Conservation (phyloP, 2,797 vertebrate genomes). For the Aldrovandia affinis region DNA sequence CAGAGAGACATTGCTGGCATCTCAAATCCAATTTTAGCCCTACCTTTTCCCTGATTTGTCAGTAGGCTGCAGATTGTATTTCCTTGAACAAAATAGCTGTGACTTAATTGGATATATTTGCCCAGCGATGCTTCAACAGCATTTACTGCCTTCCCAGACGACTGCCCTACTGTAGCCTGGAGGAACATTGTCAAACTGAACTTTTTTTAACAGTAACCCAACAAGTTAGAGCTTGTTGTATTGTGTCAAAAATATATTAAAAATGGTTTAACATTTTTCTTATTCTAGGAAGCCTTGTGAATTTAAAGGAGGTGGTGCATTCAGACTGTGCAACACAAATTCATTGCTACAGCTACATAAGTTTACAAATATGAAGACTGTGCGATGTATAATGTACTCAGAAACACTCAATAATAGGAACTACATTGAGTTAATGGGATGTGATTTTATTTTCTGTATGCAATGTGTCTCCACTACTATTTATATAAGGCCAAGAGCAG, state of each 20-base stretch:
- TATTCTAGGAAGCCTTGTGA: slow-evolving; percentile 30
- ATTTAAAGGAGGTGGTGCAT: slow-evolving; percentile 39
- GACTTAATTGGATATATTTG: slow-evolving; percentile 68
- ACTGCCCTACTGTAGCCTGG: slow-evolving; percentile 61
- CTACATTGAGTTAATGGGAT: slow-evolving; percentile 40
- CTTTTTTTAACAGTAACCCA: slow-evolving; percentile 62
- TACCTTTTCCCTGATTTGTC: slow-evolving; percentile 56
- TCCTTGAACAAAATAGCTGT: slow-evolving; percentile 68
- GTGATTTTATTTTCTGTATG: slow-evolving; percentile 38
- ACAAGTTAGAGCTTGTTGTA: slow-evolving; percentile 58
- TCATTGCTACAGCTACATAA: not conserved
- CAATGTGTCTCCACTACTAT: slow-evolving; percentile 7
- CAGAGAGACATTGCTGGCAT: slow-evolving; percentile 51
- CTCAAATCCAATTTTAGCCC: slow-evolving; percentile 59
- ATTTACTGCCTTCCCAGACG: slow-evolving; percentile 71
- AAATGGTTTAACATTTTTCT: slow-evolving; percentile 35
- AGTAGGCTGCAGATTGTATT: slow-evolving; percentile 58
- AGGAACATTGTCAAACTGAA: slow-evolving; percentile 59
- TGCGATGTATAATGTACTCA: not conserved
- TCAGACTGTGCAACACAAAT: not conserved
- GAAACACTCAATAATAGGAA: slow-evolving; percentile 22
- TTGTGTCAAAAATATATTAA: slow-evolving; percentile 57
- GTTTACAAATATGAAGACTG: slow-evolving; percentile 4
- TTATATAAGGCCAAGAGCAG: slow-evolving; percentile 33
- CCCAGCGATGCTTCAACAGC: slow-evolving; percentile 70